Base-by-base conservation (phyloP, 2,797 vertebrate genomes). In the Chaenodraco wilsoni region DNA sequence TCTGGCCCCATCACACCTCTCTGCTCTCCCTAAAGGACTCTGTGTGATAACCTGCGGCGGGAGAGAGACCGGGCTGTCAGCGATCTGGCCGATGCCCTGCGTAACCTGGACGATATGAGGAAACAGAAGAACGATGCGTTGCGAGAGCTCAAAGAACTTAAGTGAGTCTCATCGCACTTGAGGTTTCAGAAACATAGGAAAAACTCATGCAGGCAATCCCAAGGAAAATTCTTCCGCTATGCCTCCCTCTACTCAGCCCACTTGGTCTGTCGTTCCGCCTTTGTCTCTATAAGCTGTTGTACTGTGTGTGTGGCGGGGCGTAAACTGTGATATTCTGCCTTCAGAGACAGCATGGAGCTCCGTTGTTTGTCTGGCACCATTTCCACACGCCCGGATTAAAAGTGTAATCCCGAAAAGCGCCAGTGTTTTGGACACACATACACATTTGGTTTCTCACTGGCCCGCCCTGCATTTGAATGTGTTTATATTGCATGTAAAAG, bases 61-160 rank as follows among this genome's bases (percentile, higher is more conserved):
- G 98, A 99, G 81, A 92, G 97, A 72, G 98, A 99, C 84, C 91
- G 98, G 43, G 98, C 97, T 0, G 98, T 99, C 79, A 99, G 97
- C 0, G 98, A 98, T 79, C 92, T 99, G 89, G 97, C 97, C 0
- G 98, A 99, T 61, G 97, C 97, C 27, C 93, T 99, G 83, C 95
- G 97, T 11, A 97, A 98, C 85, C 93, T 99, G 83, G 98, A 99
- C 3, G 97, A 99, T 56, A 99, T 95, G 93, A 96, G 97, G 82
- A 99, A 98, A 73, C 97, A 98, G 94, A 98, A 98, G 79, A 99
- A 99, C 0, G 97, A 99, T 0, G 88, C 96, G 0, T 80, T 95
- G 76, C 92, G 97, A 73, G 97, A 99, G 74, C 93, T 98, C 59
- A 98, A 98, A 87, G 97, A 98, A 65, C 89, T 98, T 41, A 99